Percentiles rank a stretch among this genome's conserved stretches.
phyloP scores from a whole-genome alignment of 2,888 invertebrate species.

The Apeira syringaria region DNA sequence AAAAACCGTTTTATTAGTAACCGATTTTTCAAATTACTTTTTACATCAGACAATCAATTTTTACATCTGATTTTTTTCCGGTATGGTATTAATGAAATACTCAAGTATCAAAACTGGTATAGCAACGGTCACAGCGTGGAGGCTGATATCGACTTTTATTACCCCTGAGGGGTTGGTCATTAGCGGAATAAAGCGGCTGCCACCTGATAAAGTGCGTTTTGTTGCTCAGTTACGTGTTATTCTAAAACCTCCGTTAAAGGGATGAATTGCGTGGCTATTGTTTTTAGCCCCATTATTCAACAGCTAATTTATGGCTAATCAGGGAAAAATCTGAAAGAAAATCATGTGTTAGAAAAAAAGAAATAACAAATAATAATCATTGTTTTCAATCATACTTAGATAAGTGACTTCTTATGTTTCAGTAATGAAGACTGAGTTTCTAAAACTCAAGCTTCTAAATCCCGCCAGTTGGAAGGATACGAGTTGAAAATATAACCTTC shows the following conservation, averaged over 20 bases:
- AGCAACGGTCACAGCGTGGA: slow-evolving; percentile 41
- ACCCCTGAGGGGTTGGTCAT: slow-evolving; percentile 80
- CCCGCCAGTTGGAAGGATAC: too few relatives aligned
- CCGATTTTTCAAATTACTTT: too few relatives aligned
- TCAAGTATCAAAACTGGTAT: slow-evolving; percentile 55
- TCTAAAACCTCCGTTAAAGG: slow-evolving; percentile 23
- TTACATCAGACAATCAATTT: too few relatives aligned
- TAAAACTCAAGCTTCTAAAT: too few relatives aligned
- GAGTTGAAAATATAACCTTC: too few relatives aligned
- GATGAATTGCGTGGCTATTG: slow-evolving; percentile 20
- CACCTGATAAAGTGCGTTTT: slow-evolving; percentile 84
- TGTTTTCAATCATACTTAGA: too few relatives aligned
- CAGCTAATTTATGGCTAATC: not conserved
- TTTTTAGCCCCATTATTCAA: slow-evolving; percentile 7
- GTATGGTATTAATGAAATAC: not conserved
- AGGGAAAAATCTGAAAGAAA: not conserved
- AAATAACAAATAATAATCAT: too few relatives aligned
- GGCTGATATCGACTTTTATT: slow-evolving; percentile 81
- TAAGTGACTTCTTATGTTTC: too few relatives aligned
- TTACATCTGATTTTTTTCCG: too few relatives aligned
- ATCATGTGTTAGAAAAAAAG: too few relatives aligned
- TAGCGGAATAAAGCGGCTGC: slow-evolving; percentile 80
- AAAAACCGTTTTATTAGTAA: too few relatives aligned
- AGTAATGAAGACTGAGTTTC: too few relatives aligned
- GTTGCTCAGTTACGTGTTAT: slow-evolving; percentile 69